Conservation (phyloP, 2,113 vertebrate species). For the Globicephala melas region DNA sequence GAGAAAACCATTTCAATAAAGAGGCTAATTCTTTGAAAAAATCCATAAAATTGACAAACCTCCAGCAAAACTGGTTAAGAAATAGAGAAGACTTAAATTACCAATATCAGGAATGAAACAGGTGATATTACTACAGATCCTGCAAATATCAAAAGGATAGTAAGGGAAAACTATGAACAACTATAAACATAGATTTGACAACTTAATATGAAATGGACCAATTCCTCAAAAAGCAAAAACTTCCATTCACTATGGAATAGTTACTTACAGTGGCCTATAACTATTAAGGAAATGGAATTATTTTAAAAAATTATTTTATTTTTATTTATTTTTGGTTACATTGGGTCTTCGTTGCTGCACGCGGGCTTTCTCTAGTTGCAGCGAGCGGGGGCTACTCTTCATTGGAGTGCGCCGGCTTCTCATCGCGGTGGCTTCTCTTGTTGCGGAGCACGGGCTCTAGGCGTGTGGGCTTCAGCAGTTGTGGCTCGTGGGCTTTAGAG, state of each 20-base stretch:
- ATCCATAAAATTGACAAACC: not conserved
- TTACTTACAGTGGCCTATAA: not conserved
- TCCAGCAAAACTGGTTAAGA: not conserved
- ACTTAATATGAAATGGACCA: not conserved
- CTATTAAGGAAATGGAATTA: not conserved
- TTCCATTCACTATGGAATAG: not conserved
- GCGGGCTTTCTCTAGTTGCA: too few relatives aligned
- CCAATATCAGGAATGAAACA: not conserved
- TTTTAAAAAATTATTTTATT: too few relatives aligned
- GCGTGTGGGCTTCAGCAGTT: too few relatives aligned
- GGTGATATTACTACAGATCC: not conserved
- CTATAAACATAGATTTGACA: not conserved
- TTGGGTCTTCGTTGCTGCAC: too few relatives aligned
- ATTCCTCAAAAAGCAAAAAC: not conserved
- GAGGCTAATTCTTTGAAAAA: not conserved
- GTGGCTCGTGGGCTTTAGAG: too few relatives aligned
- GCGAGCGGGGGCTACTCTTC: too few relatives aligned
- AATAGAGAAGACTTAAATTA: not conserved
- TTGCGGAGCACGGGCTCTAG: too few relatives aligned
- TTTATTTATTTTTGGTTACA: too few relatives aligned
- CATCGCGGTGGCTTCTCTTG: too few relatives aligned
- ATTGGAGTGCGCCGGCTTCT: too few relatives aligned
- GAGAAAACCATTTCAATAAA: not conserved
- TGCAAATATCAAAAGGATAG: not conserved
- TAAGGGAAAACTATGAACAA: not conserved